A percentile compares a stretch with the other conserved stretches of the same genome.
These are phyloP conservation scores for Notothenia coriiceps DNA, from an alignment of 2,113 vertebrate genomes.

Conservation along the genomic window DNA sequence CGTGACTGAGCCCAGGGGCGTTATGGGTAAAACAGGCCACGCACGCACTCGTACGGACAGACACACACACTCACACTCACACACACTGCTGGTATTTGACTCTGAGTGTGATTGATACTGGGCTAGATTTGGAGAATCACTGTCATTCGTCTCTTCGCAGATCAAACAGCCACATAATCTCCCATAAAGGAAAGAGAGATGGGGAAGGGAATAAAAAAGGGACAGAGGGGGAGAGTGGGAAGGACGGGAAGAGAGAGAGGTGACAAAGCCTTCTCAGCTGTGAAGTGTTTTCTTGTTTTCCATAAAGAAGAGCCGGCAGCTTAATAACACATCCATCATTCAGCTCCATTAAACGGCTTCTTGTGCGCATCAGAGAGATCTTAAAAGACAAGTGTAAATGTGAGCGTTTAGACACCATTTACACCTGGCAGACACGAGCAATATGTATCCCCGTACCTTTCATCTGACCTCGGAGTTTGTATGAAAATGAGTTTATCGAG, in stretches of 20 bases:
- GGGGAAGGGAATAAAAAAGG: slow-evolving; percentile 61
- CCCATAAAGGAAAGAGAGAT: slow-evolving; percentile 72
- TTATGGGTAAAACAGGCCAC: slow-evolving; percentile 76
- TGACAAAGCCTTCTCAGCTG: slow-evolving; percentile 48
- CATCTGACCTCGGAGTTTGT: background rate
- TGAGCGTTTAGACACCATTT: slow-evolving; percentile 23
- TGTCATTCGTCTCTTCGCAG: slow-evolving; percentile 77
- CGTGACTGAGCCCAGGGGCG: slow-evolving; percentile 78
- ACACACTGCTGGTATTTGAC: slow-evolving; percentile 65
- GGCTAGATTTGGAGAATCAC: slow-evolving; percentile 81
- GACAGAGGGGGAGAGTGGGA: slow-evolving; percentile 41
- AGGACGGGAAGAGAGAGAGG: background rate
- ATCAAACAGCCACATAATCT: slow-evolving; percentile 83
- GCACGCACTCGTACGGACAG: slow-evolving; percentile 37
- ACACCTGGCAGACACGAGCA: background rate
- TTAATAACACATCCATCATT: slow-evolving; percentile 49
- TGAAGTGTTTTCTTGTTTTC: slow-evolving; percentile 65
- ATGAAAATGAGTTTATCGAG: background rate
- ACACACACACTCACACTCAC: slow-evolving; percentile 27
- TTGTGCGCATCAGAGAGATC: slow-evolving; percentile 26
- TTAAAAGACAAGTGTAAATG: slow-evolving; percentile 16
- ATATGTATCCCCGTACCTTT: background rate
- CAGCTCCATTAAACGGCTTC: slow-evolving; percentile 47
- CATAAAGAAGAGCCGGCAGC: slow-evolving; percentile 37
- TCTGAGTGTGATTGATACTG: slow-evolving; percentile 81